Evolutionary conservation across 2,888 invertebrate genomes (phyloP), one percentile per base, ranked within the genome.

Genomic region (Drosophila phalerata): DNA sequence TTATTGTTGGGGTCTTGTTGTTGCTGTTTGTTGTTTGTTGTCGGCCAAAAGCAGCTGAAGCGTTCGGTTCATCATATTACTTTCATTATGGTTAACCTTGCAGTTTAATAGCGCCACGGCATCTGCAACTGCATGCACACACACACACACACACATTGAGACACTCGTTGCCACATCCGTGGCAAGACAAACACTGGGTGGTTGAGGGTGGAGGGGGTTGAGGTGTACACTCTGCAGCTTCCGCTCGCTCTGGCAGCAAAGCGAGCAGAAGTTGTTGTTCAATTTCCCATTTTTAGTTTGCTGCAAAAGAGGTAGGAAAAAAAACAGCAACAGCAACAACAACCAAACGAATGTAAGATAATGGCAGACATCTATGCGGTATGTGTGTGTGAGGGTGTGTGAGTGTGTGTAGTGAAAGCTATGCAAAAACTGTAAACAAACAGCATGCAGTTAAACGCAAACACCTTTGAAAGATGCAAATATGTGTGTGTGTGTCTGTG

Each of bases 241-340:
- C 90, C 90, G 84, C 91, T 84, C 80, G 89, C 87, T 90, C 91
- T 74, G 87, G 90, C 87, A 91, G 81, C 79, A 90, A 91, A 90
- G 89, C 90, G 91, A 90, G 91, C 90, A 89, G 91, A 90, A 90
- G 87, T 86, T 90, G 89, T 85, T 91, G 87, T 91, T 90, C 79
- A 91, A 91, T 90, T 90, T 91, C 82, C 88, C 90, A 87, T 87
- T 89, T 86, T 85, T 79, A 85, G 82, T 78, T 77, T 67, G 69
- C 80, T 66, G 70, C 51, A 60, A 56, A 62, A 58, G 49, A 52
- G 70, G 30, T 10, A 57, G 52, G 55, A 63, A 65, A 28, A 43
- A 49, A 11, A 25, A 37, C 15, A 53, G n/a, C 38, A 25, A 53
- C 38, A 25, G 30, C 53, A 43, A 32, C 38, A 38, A 19, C 17